phyloP scores from a whole-genome alignment of 2,888 invertebrate species.

The Alcis repandata region DNA sequence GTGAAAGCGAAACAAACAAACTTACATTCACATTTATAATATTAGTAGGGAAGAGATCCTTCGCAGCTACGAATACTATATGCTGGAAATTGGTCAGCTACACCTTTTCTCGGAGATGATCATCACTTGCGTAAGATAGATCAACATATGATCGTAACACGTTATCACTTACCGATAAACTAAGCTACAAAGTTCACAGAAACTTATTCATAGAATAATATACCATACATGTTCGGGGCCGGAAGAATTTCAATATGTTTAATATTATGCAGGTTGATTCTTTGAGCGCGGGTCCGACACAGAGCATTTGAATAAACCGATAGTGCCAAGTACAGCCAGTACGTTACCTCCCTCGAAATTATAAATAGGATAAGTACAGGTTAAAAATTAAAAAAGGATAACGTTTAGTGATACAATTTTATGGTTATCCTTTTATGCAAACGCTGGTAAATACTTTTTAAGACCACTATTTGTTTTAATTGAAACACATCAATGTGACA shows the following conservation, averaged over 20 bases:
- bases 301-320: slow-evolving; percentile 85
- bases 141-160: slow-evolving; percentile 24
- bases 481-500: too few relatives aligned
- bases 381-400: too few relatives aligned
- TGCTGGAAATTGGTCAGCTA: too few relatives aligned
- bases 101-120: too few relatives aligned
- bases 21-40: too few relatives aligned
- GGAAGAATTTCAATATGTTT: slow-evolving; percentile 85
- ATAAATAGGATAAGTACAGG: background rate
- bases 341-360: background rate
- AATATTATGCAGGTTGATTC: slow-evolving; percentile 85
- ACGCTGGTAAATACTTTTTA: too few relatives aligned
- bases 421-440: too few relatives aligned
- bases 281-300: slow-evolving; percentile 82
- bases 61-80: too few relatives aligned
- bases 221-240: slow-evolving; percentile 73
- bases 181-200: slow-evolving; percentile 55
- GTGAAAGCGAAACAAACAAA: too few relatives aligned
- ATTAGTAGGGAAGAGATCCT: too few relatives aligned
- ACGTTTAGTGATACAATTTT: too few relatives aligned
- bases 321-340: slow-evolving; percentile 58
- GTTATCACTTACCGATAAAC: slow-evolving; percentile 46
- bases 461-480: too few relatives aligned
- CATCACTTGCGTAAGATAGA: background rate
- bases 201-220: slow-evolving; percentile 82